phyloP scores from a whole-genome alignment of 37 sponge, comb jelly and placozoan genomes.

The Diacarnus erythraeanus region DNA sequence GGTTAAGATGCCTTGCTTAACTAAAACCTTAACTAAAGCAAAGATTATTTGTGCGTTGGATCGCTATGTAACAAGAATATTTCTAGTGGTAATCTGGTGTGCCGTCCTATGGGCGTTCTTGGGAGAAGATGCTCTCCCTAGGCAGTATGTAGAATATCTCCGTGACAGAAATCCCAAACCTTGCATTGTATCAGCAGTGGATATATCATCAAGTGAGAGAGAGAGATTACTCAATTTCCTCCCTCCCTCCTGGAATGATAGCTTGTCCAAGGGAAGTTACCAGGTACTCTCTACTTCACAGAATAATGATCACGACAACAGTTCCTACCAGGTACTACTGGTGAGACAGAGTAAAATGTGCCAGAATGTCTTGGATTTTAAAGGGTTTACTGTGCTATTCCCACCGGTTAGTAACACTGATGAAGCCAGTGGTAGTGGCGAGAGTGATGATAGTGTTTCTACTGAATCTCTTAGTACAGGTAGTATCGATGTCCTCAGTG shows the following conservation, averaged over 20 bases:
- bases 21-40: too few relatives aligned
- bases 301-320: too few relatives aligned
- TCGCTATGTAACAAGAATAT: conserved; percentile 32
- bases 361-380: background rate
- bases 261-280: background rate
- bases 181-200: background rate
- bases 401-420: too few relatives aligned
- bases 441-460: background rate
- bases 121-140: conserved; percentile 48
- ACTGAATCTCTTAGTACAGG: background rate
- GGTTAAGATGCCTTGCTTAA: too few relatives aligned
- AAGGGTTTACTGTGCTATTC: background rate
- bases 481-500: background rate
- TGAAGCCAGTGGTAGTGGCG: background rate
- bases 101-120: conserved; percentile 75
- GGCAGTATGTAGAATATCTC: background rate
- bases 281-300: background rate
- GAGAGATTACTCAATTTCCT: background rate
- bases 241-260: background rate
- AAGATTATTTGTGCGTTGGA: too few relatives aligned
- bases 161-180: background rate
- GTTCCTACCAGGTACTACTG: background rate
- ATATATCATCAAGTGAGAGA: background rate
- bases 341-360: background rate
- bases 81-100: conserved; percentile 46